A percentile compares a stretch with the other conserved stretches of the same genome.
Conservation (phyloP, 2,113 vertebrate genomes). For the Poicephalus meyeri region DNA sequence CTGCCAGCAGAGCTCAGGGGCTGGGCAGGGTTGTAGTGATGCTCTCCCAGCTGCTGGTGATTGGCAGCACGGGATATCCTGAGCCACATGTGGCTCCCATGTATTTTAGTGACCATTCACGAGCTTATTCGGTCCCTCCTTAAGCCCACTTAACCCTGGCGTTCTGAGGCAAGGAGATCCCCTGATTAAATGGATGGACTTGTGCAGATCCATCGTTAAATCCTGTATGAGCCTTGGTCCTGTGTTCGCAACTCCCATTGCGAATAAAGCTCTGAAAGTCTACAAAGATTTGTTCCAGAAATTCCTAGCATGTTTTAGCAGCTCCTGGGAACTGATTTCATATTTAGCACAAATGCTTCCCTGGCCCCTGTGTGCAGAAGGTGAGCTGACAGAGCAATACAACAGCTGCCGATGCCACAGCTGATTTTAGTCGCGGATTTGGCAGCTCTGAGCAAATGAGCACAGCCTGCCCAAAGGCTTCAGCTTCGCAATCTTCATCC, state of each 20-base stretch:
- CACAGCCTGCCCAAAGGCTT: neutral
- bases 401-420: neutral
- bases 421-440: neutral
- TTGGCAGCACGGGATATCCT: neutral
- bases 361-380: neutral
- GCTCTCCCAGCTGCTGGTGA: neutral
- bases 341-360: neutral
- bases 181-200: neutral
- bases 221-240: accelerated
- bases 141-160: neutral
- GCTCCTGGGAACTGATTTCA: neutral
- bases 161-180: neutral
- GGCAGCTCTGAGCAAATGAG: neutral
- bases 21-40: accelerated
- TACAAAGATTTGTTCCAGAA: neutral
- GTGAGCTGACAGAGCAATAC: neutral
- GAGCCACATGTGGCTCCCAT: accelerated
- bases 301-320: neutral
- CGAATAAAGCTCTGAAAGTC: neutral
- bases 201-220: accelerated
- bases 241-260: neutral
- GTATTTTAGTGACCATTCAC: neutral
- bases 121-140: neutral
- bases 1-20: neutral
- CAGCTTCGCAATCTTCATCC: neutral